Conservation (phyloP, 2,888 invertebrate genomes). For the Strigamia transsilvanica region DNA sequence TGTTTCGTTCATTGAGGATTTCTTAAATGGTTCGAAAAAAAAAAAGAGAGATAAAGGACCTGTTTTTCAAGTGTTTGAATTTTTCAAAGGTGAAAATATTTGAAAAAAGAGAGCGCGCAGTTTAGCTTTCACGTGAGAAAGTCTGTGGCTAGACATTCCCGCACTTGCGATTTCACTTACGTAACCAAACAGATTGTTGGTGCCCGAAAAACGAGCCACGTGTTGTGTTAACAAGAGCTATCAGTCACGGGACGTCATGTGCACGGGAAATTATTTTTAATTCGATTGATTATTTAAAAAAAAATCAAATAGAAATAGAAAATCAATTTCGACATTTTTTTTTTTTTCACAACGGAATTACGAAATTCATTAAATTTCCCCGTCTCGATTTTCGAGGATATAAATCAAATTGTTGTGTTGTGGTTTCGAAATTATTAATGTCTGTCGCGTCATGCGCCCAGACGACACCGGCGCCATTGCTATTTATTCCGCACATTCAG, state of each 20-base stretch:
- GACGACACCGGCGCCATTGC: slow-evolving; percentile 20
- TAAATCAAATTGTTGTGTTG: not conserved
- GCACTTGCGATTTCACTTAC: not conserved
- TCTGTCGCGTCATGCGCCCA: slow-evolving; percentile 14
- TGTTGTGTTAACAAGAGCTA: not conserved
- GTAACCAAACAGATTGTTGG: slow-evolving; percentile 29
- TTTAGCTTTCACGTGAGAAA: slow-evolving; percentile 19
- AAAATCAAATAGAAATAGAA: not conserved
- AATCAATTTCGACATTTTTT: not conserved
- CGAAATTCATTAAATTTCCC: too few species aligned
- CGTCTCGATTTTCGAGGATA: not conserved
- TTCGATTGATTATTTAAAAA: not conserved
- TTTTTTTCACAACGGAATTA: too few species aligned
- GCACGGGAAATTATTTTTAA: not conserved
- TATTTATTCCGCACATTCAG: not conserved
- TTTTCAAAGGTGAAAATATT: not conserved
- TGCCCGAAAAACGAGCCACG: slow-evolving; percentile 1
- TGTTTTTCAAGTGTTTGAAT: not conserved
- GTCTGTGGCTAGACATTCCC: slow-evolving; percentile 23
- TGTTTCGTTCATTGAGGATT: too few species aligned
- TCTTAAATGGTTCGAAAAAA: not conserved
- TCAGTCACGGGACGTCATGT: not conserved
- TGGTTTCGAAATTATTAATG: not conserved
- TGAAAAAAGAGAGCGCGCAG: not conserved
- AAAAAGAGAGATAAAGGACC: not conserved